Evolutionary conservation across 2,113 vertebrate species (phyloP).

Genomic region (Pundamilia nyererei): DNA sequence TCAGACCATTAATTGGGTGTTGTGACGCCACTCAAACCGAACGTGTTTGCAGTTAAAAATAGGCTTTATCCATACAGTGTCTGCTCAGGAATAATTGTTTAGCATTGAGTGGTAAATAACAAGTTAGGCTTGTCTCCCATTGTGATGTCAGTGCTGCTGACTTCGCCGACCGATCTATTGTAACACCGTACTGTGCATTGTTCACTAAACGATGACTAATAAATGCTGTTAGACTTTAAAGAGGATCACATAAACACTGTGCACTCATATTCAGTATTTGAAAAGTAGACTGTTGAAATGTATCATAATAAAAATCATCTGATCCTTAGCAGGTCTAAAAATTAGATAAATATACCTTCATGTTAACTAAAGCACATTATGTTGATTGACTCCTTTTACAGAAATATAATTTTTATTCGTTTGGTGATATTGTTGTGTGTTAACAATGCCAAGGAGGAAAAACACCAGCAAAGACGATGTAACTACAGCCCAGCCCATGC

Average conservation of each 20-base stretch:
- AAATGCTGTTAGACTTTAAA: background rate
- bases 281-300: background rate
- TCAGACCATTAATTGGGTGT: background rate
- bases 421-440: background rate
- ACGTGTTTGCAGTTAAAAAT: background rate
- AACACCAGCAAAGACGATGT: background rate
- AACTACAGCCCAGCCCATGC: background rate
- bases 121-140: background rate
- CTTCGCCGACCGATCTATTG: background rate
- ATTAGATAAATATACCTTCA: background rate
- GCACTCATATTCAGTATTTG: background rate
- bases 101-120: background rate
- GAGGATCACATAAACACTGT: background rate
- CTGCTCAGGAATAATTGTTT: background rate
- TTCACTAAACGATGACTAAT: background rate
- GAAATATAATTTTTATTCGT: background rate
- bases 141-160: background rate
- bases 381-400: background rate
- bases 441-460: background rate
- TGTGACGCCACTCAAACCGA: background rate
- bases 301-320: background rate
- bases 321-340: background rate
- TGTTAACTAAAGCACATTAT: background rate
- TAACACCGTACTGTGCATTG: background rate
- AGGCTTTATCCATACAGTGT: background rate